Evolutionary conservation across 2,113 vertebrate species (phyloP), one percentile per base, ranked within the genome.

Genomic region (Ovibos moschatus): DNA sequence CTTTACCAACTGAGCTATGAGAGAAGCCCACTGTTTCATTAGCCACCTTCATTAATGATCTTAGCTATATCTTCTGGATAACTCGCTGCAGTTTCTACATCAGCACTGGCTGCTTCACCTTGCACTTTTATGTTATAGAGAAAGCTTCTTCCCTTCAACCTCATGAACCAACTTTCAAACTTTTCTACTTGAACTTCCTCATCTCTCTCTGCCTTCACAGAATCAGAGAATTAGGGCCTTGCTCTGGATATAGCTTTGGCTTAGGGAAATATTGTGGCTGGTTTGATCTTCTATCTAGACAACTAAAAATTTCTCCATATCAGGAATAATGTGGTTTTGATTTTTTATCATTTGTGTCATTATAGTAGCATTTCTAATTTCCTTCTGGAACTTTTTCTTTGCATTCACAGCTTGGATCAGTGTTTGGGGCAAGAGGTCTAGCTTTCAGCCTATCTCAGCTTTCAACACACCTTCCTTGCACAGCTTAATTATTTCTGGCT

Each of bases 391-490:
- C 30, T 51, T 53, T 53, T n/a, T 33, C 25, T 53, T 53, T 53
- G 33, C 19, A 53, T 51, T 36, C 79, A 82, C 79, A 53, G 33
- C 79, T 82, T 53, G 33, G 19, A 12, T 25, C 67, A 74, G n/a
- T 53, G 10, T 7, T 33, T n/a, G 33, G 19, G 50, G 79, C 17
- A 53, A 82, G 33, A 82, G 50, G 33, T 7, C 50, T 82, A n/a
- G 19, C 50, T 82, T 82, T 82, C 4, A 12, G 50, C 12, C 30
- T 36, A 1, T 25, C 33, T 25, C 33, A 53, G 47, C 79, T 82
- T 53, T n/a, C 1, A 3, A 53, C 33, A 23, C 3, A 2, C 33
- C 79, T 25, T 82, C 79, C 50, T 8, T 11, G 0, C 30, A 23
- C 12, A 53, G 11, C 79, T 82, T 53, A 82, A 82, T 82, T 17